Percentiles rank a stretch among this genome's conserved stretches.
These are phyloP conservation scores for Mungos mungo DNA, from an alignment of 2,113 vertebrate genomes.

Conservation along the genomic window DNA sequence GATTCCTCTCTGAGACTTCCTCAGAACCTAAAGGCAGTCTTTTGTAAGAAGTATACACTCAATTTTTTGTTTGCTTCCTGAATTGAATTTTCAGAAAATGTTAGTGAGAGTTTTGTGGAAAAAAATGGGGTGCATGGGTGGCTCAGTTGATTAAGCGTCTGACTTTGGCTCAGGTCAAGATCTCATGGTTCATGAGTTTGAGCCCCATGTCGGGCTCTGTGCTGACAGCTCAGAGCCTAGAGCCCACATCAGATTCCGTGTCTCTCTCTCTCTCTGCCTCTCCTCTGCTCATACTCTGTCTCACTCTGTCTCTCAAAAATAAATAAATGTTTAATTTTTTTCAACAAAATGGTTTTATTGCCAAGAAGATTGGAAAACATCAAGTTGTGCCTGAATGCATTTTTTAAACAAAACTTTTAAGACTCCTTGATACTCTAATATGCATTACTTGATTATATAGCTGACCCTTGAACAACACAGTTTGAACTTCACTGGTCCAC, in stretches of 20 bases:
- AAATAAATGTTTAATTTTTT: no score
- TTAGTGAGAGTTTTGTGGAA: neutral
- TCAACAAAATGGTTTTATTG: neutral
- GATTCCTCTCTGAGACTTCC: conserved; percentile 10
- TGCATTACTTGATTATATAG: neutral
- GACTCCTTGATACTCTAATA: neutral
- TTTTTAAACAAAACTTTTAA: neutral
- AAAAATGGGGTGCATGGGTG: neutral
- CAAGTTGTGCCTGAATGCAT: neutral
- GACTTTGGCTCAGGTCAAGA: no score
- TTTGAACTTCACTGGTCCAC: neutral
- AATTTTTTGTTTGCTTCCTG: neutral
- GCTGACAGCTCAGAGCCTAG: no score
- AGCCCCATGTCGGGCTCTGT: no score
- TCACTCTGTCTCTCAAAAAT: no score
- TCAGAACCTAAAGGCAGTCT: neutral
- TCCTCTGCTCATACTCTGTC: no score
- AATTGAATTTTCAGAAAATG: conserved; percentile 18
- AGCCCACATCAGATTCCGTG: no score
- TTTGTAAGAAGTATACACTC: neutral
- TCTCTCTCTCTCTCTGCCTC: no score
- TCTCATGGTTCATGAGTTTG: no score
- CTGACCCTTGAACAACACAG: neutral
- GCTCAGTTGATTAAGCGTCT: no score
- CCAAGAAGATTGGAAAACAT: neutral